A percentile compares a stretch with the other conserved stretches of the same genome.
Conservation (phyloP, 1,140 invertebrate genomes). For the Heliconius himera region DNA sequence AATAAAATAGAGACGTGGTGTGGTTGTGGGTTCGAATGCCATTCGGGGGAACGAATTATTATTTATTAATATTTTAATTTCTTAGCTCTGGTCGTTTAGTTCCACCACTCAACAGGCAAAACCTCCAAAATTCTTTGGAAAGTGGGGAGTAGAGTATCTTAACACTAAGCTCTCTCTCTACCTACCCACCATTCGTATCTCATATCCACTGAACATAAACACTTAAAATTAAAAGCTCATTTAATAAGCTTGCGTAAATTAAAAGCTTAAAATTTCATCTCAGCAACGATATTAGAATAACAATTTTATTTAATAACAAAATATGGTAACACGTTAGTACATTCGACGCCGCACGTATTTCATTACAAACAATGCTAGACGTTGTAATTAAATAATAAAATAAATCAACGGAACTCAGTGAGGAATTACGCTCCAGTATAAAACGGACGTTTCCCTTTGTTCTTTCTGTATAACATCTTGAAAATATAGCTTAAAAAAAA, state of each 20-base stretch:
- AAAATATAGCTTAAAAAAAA: conserved; percentile 17
- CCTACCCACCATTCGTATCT: too few species aligned
- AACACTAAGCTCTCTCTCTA: too few species aligned
- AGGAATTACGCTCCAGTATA: conserved; percentile 13
- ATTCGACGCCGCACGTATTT: conserved; percentile 15
- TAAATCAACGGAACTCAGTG: conserved; percentile 16
- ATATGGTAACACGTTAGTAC: not conserved
- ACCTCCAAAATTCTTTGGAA: too few species aligned
- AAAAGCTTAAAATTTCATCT: not conserved
- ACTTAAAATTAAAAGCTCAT: too few species aligned
- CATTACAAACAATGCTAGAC: conserved; percentile 12
- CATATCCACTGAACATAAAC: too few species aligned
- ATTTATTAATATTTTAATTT: too few species aligned
- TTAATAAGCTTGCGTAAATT: not conserved
- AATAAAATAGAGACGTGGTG: not conserved
- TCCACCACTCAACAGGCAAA: too few species aligned
- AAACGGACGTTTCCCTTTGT: conserved; percentile 24
- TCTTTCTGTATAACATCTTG: conserved; percentile 16
- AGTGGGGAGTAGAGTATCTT: too few species aligned
- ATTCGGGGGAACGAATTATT: too few species aligned
- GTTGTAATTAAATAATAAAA: conserved; percentile 28
- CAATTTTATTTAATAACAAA: conserved; percentile 6
- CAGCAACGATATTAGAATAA: not conserved
- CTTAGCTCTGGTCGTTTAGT: too few species aligned
- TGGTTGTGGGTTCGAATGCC: too few species aligned